phyloP scores from a whole-genome alignment of 2,888 invertebrate genomes.

The Dione juno region DNA sequence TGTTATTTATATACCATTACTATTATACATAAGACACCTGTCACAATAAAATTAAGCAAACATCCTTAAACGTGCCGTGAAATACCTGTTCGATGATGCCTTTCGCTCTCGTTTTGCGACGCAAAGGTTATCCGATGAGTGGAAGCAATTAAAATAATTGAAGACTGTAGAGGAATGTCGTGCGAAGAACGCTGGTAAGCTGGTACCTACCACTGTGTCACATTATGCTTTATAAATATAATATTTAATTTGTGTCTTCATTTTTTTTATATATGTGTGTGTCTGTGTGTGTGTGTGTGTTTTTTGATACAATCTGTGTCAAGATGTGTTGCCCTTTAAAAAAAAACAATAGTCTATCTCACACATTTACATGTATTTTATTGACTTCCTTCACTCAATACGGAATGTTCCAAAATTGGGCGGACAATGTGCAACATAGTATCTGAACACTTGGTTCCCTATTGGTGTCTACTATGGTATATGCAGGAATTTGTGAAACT shows the following conservation, averaged over 20 bases:
- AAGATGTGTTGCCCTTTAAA: too few relatives aligned
- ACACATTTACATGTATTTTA: too few relatives aligned
- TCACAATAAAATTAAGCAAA: neutral
- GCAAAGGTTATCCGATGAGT: constrained; percentile 47
- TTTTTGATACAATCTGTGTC: too few relatives aligned
- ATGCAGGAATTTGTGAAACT: too few relatives aligned
- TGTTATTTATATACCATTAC: too few relatives aligned
- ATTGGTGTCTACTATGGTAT: too few relatives aligned
- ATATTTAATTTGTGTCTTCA: constrained; percentile 11
- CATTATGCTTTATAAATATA: constrained; percentile 16
- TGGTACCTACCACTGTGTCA: neutral
- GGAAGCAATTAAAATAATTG: constrained; percentile 32
- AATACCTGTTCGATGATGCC: constrained; percentile 42
- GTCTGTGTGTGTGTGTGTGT: neutral
- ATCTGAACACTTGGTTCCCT: too few relatives aligned
- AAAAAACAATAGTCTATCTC: too few relatives aligned
- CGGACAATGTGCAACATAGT: too few relatives aligned
- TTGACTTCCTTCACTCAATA: too few relatives aligned
- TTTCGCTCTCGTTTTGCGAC: constrained; percentile 49
- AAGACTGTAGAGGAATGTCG: constrained; percentile 2
- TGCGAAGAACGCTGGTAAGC: neutral
- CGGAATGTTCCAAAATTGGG: too few relatives aligned
- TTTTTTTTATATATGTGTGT: neutral
- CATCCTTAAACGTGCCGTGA: constrained; percentile 15
- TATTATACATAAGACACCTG: neutral